These are phyloP conservation scores for Argyra leucocephala DNA, from an alignment of 2,888 invertebrate genomes.

Conservation along the genomic window DNA sequence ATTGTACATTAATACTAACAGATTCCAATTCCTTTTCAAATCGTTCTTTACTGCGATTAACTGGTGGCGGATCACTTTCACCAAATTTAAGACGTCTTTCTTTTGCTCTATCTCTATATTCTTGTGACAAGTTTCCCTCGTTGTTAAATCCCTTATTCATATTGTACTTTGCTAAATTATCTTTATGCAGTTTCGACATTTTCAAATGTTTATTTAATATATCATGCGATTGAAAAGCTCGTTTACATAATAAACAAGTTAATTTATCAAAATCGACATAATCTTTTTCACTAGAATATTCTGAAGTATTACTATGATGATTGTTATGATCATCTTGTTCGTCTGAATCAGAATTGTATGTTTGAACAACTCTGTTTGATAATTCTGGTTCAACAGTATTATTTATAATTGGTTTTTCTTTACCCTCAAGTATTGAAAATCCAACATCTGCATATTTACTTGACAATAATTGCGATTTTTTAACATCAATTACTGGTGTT, in stretches of 20 bases:
- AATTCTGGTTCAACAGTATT: slow-evolving; percentile 36
- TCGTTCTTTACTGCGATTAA: slow-evolving; percentile 61
- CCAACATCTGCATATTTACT: slow-evolving; percentile 82
- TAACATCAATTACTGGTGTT: slow-evolving; percentile 10
- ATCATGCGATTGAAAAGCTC: slow-evolving; percentile 85
- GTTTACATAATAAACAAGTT: slow-evolving; percentile 88
- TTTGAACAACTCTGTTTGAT: slow-evolving; percentile 56
- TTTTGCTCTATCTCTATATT: slow-evolving; percentile 90
- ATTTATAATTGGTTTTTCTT: slow-evolving; percentile 42
- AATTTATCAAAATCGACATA: slow-evolving; percentile 81
- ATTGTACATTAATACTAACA: slow-evolving; percentile 37
- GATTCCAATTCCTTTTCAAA: slow-evolving; percentile 52
- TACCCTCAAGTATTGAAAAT: slow-evolving; percentile 81
- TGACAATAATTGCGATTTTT: not conserved
- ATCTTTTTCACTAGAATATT: slow-evolving; percentile 49
- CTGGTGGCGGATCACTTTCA: slow-evolving; percentile 67
- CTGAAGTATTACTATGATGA: slow-evolving; percentile 14
- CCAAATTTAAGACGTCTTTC: slow-evolving; percentile 91
- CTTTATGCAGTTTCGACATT: slow-evolving; percentile 88
- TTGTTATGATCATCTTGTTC: slow-evolving; percentile 29
- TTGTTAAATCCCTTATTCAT: slow-evolving; percentile 30
- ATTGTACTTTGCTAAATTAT: slow-evolving; percentile 58
- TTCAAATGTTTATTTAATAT: slow-evolving; percentile 83
- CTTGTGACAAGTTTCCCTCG: slow-evolving; percentile 17
- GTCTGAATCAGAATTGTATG: slow-evolving; percentile 65